A percentile compares a stretch with the other conserved stretches of the same genome.
Conservation (phyloP, 2,113 vertebrate species). For the Eurypyga helias region DNA sequence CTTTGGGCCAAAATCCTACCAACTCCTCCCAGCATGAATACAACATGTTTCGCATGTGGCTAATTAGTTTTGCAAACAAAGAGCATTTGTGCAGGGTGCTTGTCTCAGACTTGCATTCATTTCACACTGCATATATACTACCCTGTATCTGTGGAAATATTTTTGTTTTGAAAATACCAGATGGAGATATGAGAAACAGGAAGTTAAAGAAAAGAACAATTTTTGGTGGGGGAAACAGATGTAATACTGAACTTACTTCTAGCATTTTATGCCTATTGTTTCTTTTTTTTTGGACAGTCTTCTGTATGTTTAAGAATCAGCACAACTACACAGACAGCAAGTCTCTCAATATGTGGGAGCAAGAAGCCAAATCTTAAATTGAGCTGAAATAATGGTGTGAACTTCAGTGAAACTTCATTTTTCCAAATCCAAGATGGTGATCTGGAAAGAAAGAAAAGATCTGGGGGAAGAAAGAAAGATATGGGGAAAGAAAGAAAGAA, state of each 20-base stretch:
- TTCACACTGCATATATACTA: not conserved
- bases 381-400: not conserved
- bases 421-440: not conserved
- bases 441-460: fast-evolving
- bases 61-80: slow-evolving; percentile 11
- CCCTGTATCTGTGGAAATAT: not conserved
- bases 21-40: not conserved
- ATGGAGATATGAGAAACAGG: not conserved
- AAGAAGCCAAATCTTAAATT: not conserved
- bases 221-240: not conserved
- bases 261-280: not conserved
- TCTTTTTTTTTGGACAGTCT: not conserved
- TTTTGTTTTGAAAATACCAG: not conserved
- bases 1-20: not conserved
- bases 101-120: not conserved
- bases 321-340: not conserved
- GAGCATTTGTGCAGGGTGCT: not conserved
- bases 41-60: not conserved
- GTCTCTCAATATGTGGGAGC: not conserved
- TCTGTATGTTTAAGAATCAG: not conserved
- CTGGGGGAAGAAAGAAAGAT: not conserved
- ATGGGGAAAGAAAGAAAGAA: fast-evolving
- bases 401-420: not conserved
- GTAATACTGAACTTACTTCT: not conserved
- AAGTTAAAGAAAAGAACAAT: not conserved